A percentile compares a stretch with the other conserved stretches of the same genome.
phyloP scores from a whole-genome alignment of 2,797 vertebrate genomes.

The Vireo griseus region DNA sequence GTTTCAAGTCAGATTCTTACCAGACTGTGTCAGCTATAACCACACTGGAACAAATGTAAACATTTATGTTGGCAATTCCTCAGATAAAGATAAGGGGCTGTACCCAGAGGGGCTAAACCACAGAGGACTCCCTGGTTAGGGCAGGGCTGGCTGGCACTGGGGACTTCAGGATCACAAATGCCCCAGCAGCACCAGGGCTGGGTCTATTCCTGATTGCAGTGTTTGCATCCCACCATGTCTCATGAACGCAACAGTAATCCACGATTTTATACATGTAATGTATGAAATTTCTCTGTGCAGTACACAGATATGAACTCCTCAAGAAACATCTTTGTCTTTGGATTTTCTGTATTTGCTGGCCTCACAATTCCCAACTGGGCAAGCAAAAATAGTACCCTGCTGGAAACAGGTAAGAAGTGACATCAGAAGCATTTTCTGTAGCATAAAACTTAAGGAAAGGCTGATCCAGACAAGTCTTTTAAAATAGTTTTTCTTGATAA shows the following conservation, averaged over 20 bases:
- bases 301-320: constrained; percentile 95
- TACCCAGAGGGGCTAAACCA: background rate
- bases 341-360: constrained; percentile 91
- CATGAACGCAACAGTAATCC: background rate
- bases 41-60: background rate
- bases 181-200: background rate
- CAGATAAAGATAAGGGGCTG: background rate
- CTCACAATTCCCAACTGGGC: constrained; percentile 91
- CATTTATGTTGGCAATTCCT: background rate
- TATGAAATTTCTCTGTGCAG: constrained; percentile 68
- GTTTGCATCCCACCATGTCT: background rate
- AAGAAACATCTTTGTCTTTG: constrained; percentile 94
- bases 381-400: constrained; percentile 75
- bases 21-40: background rate
- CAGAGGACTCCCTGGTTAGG: background rate
- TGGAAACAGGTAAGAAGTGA: constrained; percentile 83
- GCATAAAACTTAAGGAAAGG: background rate
- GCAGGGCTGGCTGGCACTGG: background rate
- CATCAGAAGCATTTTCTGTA: background rate
- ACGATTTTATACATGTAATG: background rate
- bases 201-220: background rate
- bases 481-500: background rate
- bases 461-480: background rate
- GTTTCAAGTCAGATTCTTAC: background rate
- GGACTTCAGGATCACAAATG: background rate